phyloP scores from a whole-genome alignment of 2,888 invertebrate genomes.

The Gymnoscelis rufifasciata region DNA sequence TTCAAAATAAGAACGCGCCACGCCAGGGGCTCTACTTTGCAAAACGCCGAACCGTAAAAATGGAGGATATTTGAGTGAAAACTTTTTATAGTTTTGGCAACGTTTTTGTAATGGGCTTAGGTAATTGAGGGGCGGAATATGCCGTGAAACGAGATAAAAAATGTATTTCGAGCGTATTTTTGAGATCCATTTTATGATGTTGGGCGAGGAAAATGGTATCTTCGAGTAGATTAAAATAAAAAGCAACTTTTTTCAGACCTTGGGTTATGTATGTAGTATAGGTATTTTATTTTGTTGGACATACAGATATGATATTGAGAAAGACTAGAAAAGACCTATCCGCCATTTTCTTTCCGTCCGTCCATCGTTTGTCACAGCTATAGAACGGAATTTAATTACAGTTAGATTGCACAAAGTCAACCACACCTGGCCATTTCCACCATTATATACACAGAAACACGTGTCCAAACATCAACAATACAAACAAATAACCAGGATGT shows the following conservation, averaged over 20 bases:
- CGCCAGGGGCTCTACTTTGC: slow-evolving; percentile 60
- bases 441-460: slow-evolving; percentile 42
- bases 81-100: slow-evolving; percentile 25
- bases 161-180: no score
- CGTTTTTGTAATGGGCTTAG: slow-evolving; percentile 23
- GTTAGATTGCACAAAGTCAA: slow-evolving; percentile 21
- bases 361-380: no score
- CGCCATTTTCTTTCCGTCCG: no score
- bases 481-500: slow-evolving; percentile 36
- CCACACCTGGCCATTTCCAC: slow-evolving; percentile 38
- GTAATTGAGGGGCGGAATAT: slow-evolving; percentile 23
- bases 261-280: no score
- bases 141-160: no score
- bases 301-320: no score
- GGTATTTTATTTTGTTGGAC: no score
- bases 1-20: slow-evolving; percentile 67
- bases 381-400: no score
- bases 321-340: no score
- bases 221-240: not conserved
- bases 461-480: slow-evolving; percentile 37
- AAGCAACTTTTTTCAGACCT: no score
- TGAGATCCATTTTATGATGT: no score
- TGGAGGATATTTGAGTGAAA: slow-evolving; percentile 25
- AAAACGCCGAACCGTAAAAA: slow-evolving; percentile 43
- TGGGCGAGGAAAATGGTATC: no score